Base-by-base conservation (phyloP, 2,113 vertebrate species). In the Panthera tigris region DNA sequence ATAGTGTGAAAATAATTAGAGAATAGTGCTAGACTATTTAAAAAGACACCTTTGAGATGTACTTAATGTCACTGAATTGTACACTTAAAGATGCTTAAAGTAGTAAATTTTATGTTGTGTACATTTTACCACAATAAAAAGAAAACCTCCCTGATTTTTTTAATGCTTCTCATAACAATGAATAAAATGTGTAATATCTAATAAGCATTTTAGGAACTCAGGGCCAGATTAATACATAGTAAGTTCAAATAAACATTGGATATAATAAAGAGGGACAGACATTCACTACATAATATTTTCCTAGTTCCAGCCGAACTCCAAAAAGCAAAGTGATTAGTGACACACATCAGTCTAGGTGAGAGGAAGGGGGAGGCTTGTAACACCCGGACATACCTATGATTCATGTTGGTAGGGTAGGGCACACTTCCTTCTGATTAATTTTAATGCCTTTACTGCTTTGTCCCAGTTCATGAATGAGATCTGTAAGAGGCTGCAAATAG, bases 401-500 rank as follows among this genome's bases (percentile, higher is more conserved):
- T 97, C 89, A 50, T 96, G 87, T 52, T 13, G 5, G 87, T 76
- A 66, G 94, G 39, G 57, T 33, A 83, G 11, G 3, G 19, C 52
- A 89, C 36, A 69, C 76, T 97, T 87, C 88, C 89, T 88, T 11
- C 41, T 95, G 97, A 98, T 98, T 98, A 98, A 98, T 85, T 92
- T 96, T 71, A 76, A 92, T 97, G 92, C 91, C 95, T 95, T 97
- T 86, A 48, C 84, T 95, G 91, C 74, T 98, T 97, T 97, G 68
- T 97, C 83, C 76, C 85, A 91, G 21, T 94, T 98, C 69, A 78
- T 94, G 83, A 98, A 96, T 97, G 97, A 97, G 97, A 97, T 97
- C 91, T 97, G 10, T 94, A 52, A 50, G 82, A 89, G 96, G 92
- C 87, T 81, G 97, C 97, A 98, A 95, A 98, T 98, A 98, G 93